A percentile compares a stretch with the other conserved stretches of the same genome.
Evolutionary conservation across 2,113 vertebrate species (phyloP).

Genomic region (Albula glossodonta): DNA sequence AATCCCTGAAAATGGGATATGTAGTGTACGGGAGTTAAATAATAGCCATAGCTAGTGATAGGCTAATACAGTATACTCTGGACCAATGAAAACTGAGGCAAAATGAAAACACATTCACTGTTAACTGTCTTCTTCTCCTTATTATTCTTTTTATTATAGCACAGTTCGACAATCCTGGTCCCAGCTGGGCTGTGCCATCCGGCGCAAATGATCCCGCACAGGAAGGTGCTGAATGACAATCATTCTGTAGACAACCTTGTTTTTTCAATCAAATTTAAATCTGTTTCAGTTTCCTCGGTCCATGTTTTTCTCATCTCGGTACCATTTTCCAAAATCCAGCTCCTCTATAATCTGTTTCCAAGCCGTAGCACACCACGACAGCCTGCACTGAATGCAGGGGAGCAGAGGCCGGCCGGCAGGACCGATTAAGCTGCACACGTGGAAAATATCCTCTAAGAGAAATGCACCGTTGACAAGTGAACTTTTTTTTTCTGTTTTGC

Average conservation of each 20-base stretch:
- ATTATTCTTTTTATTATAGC: constrained; percentile 53
- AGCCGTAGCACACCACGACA: constrained; percentile 65
- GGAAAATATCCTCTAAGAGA: constrained; percentile 24
- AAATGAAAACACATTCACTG: too few relatives aligned
- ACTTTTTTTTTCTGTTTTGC: neutral
- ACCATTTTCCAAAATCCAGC: constrained; percentile 56
- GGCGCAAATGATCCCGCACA: neutral
- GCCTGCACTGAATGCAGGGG: constrained; percentile 53
- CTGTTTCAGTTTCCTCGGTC: constrained; percentile 60
- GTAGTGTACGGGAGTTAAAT: too few relatives aligned
- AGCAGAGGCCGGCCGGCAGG: constrained; percentile 23
- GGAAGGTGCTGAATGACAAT: constrained; percentile 35
- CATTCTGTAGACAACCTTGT: constrained; percentile 46
- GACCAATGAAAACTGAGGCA: too few relatives aligned
- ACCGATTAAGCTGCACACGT: constrained; percentile 53
- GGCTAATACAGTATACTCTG: too few relatives aligned
- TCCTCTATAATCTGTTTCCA: constrained; percentile 47
- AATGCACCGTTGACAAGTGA: neutral
- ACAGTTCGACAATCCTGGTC: constrained; percentile 25
- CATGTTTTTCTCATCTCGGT: constrained; percentile 71
- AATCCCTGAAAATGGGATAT: too few relatives aligned
- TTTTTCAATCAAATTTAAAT: constrained; percentile 63
- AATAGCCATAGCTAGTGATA: too few relatives aligned
- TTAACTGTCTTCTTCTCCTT: constrained; percentile 4
- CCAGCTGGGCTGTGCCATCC: too few relatives aligned